phyloP scores from a whole-genome alignment of 2,113 vertebrate species.

The Cynopterus brachyotis region DNA sequence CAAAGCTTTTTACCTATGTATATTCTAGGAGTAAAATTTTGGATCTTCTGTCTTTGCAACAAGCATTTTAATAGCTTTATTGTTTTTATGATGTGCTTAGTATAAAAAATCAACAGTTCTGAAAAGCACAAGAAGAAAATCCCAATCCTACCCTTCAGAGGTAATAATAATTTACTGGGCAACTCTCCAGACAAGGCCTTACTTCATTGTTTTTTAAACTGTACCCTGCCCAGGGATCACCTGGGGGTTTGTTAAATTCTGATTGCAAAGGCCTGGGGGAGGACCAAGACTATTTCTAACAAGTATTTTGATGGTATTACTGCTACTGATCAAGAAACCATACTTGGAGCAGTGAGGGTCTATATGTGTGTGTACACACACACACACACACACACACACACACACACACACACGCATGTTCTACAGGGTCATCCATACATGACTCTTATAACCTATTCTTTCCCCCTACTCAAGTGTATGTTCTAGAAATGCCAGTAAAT shows the following conservation, averaged over 20 bases:
- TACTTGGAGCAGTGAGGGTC: not conserved
- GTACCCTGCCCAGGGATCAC: not conserved
- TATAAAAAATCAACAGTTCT: not conserved
- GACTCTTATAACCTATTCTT: not conserved
- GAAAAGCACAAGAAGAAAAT: not conserved
- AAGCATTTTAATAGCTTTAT: not conserved
- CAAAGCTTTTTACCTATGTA: not conserved
- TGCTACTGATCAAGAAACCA: not conserved
- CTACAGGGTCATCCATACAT: not conserved
- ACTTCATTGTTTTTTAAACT: not conserved
- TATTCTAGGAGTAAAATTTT: not conserved
- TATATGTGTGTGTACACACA: too few relatives aligned
- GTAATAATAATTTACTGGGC: not conserved
- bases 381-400: not conserved
- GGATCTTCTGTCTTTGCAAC: not conserved
- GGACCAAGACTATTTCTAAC: not conserved
- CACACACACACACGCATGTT: too few relatives aligned
- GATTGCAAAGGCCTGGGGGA: not conserved
- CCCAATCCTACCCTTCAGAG: not conserved
- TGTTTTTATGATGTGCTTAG: not conserved
- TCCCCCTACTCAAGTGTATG: not conserved
- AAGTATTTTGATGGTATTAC: not conserved
- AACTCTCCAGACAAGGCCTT: not conserved
- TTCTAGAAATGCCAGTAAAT: not conserved
- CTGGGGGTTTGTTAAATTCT: not conserved